These are phyloP conservation scores for Sinocyclocheilus anshuiensis DNA, from an alignment of 2,113 vertebrate genomes.

Conservation along the genomic window DNA sequence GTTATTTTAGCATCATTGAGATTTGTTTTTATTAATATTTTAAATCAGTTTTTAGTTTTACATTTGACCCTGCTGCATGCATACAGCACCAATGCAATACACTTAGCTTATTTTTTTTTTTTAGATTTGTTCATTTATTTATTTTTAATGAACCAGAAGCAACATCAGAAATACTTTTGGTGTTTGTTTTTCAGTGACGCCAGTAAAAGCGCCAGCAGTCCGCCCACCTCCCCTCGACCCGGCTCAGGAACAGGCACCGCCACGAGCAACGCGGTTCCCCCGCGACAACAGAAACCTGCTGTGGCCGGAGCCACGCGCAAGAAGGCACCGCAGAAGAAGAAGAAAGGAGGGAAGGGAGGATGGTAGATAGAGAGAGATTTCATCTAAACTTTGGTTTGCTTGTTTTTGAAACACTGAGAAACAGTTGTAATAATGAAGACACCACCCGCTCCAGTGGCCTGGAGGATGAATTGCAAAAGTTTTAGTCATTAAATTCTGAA, in stretches of 20 bases:
- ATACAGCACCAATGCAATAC: too few species aligned
- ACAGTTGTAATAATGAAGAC: neutral
- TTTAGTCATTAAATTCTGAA: neutral
- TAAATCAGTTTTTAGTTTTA: conserved; percentile 4
- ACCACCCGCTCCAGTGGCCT: neutral
- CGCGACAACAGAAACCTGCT: conserved; percentile 88
- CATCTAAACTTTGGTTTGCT: too few species aligned
- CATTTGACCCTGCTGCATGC: too few species aligned
- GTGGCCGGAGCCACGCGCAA: conserved; percentile 90
- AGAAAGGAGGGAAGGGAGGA: conserved; percentile 88
- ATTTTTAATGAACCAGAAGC: too few species aligned
- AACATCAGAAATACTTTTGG: too few species aligned
- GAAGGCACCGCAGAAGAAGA: conserved; percentile 95
- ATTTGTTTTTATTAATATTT: too few species aligned
- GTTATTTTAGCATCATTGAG: neutral
- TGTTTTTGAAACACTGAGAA: too few species aligned
- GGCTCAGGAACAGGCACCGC: conserved; percentile 79
- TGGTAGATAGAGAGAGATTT: conserved; percentile 76
- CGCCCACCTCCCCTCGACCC: conserved; percentile 89
- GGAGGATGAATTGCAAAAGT: conserved; percentile 1
- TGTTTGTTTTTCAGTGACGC: conserved; percentile 80
- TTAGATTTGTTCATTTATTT: too few species aligned
- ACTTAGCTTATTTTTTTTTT: too few species aligned
- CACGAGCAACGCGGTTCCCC: conserved; percentile 82
- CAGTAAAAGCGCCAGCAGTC: conserved; percentile 91